Evolutionary conservation across 2,888 invertebrate genomes (phyloP).

Genomic region (Eurytoma adleriae): DNA sequence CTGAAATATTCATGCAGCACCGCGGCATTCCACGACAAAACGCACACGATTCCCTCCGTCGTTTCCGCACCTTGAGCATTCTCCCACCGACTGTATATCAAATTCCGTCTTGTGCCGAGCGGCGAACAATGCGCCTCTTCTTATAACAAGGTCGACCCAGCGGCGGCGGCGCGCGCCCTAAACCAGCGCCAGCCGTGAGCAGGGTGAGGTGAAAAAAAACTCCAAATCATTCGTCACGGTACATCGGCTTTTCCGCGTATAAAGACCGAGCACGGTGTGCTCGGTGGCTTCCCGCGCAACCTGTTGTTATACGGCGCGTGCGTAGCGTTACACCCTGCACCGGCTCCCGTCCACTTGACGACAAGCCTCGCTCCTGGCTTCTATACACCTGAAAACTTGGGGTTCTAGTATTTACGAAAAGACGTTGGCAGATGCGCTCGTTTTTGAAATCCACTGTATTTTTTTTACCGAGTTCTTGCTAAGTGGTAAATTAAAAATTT

Average conservation of each 20-base stretch:
- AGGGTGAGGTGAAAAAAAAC: neutral
- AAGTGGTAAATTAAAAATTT: no score
- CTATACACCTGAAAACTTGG: no score
- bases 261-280: neutral
- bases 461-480: no score
- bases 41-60: no score
- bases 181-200: neutral
- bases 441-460: no score
- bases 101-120: neutral
- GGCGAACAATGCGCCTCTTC: conserved; percentile 3
- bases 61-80: neutral
- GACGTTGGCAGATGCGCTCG: no score
- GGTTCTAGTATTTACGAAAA: no score
- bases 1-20: no score
- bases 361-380: neutral
- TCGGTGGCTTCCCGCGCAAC: neutral
- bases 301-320: conserved; percentile 13
- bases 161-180: no score
- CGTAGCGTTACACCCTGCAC: neutral
- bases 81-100: neutral
- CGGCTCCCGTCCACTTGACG: conserved; percentile 14
- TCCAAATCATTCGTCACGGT: conserved; percentile 28
- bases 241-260: neutral
- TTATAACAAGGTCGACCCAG: neutral
- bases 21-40: no score